phyloP scores from a whole-genome alignment of 2,797 vertebrate species.

The Mus caroli region DNA sequence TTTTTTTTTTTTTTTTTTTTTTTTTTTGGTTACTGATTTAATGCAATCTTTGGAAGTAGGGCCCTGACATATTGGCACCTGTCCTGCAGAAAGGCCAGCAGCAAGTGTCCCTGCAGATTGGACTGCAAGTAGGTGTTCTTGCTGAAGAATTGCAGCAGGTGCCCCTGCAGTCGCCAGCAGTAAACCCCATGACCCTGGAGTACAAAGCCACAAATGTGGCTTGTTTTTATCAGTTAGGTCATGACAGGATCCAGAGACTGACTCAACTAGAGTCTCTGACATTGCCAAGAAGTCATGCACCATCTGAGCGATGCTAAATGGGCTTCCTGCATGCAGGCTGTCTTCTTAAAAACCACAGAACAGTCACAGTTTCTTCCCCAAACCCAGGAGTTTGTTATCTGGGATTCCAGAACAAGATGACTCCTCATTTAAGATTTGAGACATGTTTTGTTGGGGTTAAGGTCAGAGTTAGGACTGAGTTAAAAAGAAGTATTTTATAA shows the following conservation, averaged over 20 bases:
- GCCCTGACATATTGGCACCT: background rate
- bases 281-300: background rate
- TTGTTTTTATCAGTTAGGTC: background rate
- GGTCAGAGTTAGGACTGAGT: background rate
- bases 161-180: background rate
- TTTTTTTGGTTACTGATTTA: background rate
- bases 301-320: background rate
- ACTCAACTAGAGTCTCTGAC: background rate
- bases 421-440: background rate
- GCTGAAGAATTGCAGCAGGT: too few species aligned
- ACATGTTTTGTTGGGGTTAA: background rate
- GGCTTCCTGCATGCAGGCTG: background rate
- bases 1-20: background rate
- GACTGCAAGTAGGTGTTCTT: too few species aligned
- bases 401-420: background rate
- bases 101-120: background rate
- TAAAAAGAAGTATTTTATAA: background rate
- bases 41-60: background rate
- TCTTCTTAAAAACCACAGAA: background rate
- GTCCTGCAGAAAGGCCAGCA: background rate
- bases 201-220: background rate
- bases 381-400: background rate
- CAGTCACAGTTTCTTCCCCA: background rate
- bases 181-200: background rate
- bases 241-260: background rate